Conservation (phyloP, 2,113 vertebrate genomes). For the Electrona antarctica region DNA sequence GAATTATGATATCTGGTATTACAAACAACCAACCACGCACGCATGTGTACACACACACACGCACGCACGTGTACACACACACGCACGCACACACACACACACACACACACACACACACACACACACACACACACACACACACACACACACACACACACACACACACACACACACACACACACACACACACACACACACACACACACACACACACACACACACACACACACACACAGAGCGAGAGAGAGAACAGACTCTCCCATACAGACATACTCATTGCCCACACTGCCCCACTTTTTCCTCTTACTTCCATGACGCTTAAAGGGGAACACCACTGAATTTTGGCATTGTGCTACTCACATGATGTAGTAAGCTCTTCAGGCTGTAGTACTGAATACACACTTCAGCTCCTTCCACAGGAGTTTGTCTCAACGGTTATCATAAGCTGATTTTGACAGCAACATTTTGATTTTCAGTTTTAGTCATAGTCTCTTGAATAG, state of each 20-base stretch:
- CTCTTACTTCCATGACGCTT: conserved; percentile 23
- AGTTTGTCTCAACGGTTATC: conserved; percentile 16
- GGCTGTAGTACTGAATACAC: conserved; percentile 6
- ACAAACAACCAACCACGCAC: conserved; percentile 12
- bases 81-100: not conserved
- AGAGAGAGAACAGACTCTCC: conserved; percentile 6
- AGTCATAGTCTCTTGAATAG: too few relatives aligned
- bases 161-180: conserved; percentile 12
- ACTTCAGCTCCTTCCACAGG: conserved; percentile 16
- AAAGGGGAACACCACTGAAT: conserved; percentile 56
- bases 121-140: conserved; percentile 10
- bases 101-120: conserved; percentile 8
- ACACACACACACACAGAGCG: not conserved
- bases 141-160: conserved; percentile 3
- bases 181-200: not conserved
- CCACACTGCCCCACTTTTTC: conserved; percentile 28
- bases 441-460: too few relatives aligned
- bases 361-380: conserved; percentile 4
- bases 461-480: too few relatives aligned
- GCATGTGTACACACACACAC: conserved; percentile 12
- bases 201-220: conserved; percentile 7
- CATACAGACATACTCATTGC: conserved; percentile 46
- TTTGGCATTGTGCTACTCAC: conserved; percentile 12
- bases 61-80: conserved; percentile 4
- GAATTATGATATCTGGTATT: conserved; percentile 29